Conservation (phyloP, 1,140 invertebrate genomes). For the Spodoptera litura region DNA sequence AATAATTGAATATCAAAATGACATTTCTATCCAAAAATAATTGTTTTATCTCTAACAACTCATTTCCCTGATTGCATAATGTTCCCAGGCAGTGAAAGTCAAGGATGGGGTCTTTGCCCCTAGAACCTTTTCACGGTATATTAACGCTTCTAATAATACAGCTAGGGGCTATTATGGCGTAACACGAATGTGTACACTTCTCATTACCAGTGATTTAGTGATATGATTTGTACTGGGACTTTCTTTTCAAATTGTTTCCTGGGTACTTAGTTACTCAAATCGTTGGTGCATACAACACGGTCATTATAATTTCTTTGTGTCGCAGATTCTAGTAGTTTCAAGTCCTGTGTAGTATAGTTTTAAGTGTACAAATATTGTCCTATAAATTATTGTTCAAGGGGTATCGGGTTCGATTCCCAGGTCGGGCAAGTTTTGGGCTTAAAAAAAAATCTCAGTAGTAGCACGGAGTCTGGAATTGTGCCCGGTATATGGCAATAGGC, state of each 20-base stretch:
- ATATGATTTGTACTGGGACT: slow-evolving; percentile 25
- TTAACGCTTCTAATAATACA: slow-evolving; percentile 20
- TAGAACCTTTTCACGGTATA: slow-evolving; percentile 19
- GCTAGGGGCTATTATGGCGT: slow-evolving; percentile 37
- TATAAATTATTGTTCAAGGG: too few relatives aligned
- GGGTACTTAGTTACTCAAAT: background rate
- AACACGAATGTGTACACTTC: slow-evolving; percentile 16
- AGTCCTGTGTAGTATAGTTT: too few relatives aligned
- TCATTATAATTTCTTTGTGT: background rate
- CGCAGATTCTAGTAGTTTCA: too few relatives aligned
- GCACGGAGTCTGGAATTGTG: too few relatives aligned
- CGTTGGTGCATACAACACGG: background rate
- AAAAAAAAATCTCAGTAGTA: too few relatives aligned
- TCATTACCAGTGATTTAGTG: slow-evolving; percentile 48
- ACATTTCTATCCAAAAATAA: background rate
- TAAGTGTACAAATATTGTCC: too few relatives aligned
- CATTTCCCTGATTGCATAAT: slow-evolving; percentile 36
- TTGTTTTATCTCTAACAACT: background rate
- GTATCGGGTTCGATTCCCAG: too few relatives aligned
- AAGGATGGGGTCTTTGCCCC: slow-evolving; percentile 51
- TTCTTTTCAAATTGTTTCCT: slow-evolving; percentile 37
- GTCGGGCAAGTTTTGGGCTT: too few relatives aligned
- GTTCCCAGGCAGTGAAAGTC: slow-evolving; percentile 45
- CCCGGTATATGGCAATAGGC: too few relatives aligned
- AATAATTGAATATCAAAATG: too few relatives aligned